Base-by-base conservation (phyloP, 2,797 vertebrate genomes). In the Tokudaia tokunoshimensis region DNA sequence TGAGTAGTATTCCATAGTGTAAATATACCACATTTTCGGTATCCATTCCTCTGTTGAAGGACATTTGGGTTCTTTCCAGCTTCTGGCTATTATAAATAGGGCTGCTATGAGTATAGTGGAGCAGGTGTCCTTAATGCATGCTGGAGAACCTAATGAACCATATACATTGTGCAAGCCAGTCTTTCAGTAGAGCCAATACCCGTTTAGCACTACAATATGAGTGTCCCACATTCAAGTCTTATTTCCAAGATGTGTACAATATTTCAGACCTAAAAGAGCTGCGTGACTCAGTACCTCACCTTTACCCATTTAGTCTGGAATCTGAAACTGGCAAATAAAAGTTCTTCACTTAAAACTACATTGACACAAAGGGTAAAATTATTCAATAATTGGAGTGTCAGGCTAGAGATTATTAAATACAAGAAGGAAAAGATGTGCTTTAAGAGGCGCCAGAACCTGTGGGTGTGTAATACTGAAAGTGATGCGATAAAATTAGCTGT, bases 401-500 rank as follows among this genome's bases (percentile, higher is more conserved):
- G 75, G 50, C 75, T 86, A 72, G 29, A 89, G 31, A 75, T 96
- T 96, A 95, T 97, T 97, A 96, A 98, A 94, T 97, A 96, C 80
- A 93, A 95, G 37, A 95, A 95, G 89, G 44, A 91, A 91, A 75
- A 89, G 80, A 91, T 89, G 57, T 72, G 63, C 57, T 94, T 94
- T 96, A 89, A 89, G 67, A 96, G 67, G 24, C 76, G 8, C 63
- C 87, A 94, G 92, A 94, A 97, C 94, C 92, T 89, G n/a, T 95
- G 94, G 61, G 67, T 85, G 14, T 95, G 97, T 97, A 74, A 92
- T 93, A 67, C 74, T 96, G 94, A 86, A 81, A 97, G n/a, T 92
- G 97, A 91, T 94, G 91, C 6, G 7, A 96, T 93, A 96, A 98
- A 98, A 98, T 74, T 93, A 93, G 98, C 96, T 96, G 88, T 97